Conservation (phyloP, 1,140 invertebrate species). For the Drosophila mayri region DNA sequence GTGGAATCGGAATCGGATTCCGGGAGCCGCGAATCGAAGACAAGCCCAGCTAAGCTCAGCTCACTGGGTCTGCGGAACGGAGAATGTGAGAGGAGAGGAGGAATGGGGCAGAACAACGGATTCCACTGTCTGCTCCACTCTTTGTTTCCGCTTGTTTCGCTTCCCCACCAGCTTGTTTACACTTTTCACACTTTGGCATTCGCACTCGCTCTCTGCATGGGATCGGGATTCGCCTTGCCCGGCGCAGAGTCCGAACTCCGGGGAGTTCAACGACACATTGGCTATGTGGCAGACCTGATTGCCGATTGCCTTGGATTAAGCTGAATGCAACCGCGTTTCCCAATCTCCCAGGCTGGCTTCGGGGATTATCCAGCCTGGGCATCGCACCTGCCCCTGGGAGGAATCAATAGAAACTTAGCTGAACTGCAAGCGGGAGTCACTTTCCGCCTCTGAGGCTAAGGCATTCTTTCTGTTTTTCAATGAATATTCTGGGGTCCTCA, state of each 20-base stretch:
- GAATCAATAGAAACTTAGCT: conserved; percentile 4
- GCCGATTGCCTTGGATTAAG: conserved; percentile 18
- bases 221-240: conserved; percentile 24
- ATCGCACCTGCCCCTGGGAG: neutral
- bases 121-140: conserved; percentile 27
- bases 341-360: conserved; percentile 2
- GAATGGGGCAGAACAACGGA: conserved; percentile 22
- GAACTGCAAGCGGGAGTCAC: neutral
- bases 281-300: conserved; percentile 5
- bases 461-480: neutral
- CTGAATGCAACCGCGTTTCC: conserved; percentile 12
- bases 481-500: too few relatives aligned
- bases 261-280: conserved; percentile 61
- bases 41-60: conserved; percentile 28
- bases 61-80: neutral
- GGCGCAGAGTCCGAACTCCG: conserved; percentile 32
- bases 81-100: neutral
- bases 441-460: conserved; percentile 12
- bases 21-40: conserved; percentile 18
- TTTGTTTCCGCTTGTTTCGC: conserved; percentile 30
- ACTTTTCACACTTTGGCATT: conserved; percentile 26
- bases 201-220: conserved; percentile 8
- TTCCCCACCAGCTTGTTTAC: conserved; percentile 21
- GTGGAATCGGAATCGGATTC: conserved; percentile 10
- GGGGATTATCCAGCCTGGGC: conserved; percentile 1